A percentile compares a stretch with the other conserved stretches of the same genome.
phyloP scores from a whole-genome alignment of 2,888 invertebrate genomes.

The Tipula vernalis region DNA sequence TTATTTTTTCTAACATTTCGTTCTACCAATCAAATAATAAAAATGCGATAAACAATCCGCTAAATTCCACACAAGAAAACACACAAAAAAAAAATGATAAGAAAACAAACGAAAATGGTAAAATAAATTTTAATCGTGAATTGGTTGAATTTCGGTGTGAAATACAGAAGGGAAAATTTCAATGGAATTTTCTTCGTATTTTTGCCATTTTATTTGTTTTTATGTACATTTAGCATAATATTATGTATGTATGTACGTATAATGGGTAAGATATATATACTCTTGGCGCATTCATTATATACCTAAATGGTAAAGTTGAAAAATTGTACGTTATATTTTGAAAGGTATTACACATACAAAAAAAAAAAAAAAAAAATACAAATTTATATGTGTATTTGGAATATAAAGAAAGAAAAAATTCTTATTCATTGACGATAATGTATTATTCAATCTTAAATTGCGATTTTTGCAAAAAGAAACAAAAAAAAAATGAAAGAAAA shows the following conservation, averaged over 20 bases:
- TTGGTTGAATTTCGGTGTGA: neutral
- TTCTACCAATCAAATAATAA: neutral
- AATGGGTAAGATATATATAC: neutral
- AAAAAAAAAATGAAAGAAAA: neutral
- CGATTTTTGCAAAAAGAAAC: neutral
- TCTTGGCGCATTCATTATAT: neutral
- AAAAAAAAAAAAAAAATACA: neutral
- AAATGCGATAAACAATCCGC: neutral
- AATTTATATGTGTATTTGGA: neutral
- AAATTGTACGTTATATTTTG: neutral
- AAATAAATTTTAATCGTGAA: neutral
- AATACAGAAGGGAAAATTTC: neutral
- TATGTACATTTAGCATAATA: neutral
- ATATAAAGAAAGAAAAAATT: neutral
- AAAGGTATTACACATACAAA: neutral
- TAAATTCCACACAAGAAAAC: neutral
- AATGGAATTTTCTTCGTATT: neutral
- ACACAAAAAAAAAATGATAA: neutral
- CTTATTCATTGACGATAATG: neutral
- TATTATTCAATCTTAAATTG: neutral
- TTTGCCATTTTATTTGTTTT: neutral
- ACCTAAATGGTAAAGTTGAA: neutral
- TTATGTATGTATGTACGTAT: neutral
- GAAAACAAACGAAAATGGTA: neutral
- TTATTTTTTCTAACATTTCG: neutral